These are phyloP conservation scores for Cataglyphis rosenhaueri DNA, from an alignment of 2,888 invertebrate species.

Conservation along the genomic window DNA sequence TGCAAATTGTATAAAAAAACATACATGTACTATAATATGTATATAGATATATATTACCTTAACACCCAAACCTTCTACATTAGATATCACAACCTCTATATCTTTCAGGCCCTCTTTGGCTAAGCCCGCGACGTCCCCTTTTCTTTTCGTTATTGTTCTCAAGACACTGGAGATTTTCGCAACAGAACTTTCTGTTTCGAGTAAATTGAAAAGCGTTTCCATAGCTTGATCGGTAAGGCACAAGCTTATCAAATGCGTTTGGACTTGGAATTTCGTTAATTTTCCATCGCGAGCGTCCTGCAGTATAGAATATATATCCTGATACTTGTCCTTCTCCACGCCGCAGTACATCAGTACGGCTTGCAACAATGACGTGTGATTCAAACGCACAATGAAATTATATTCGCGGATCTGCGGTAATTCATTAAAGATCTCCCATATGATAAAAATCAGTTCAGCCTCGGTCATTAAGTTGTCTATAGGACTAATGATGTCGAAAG, in stretches of 20 bases:
- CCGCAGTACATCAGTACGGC: constrained; percentile 93
- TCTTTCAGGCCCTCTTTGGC: constrained; percentile 91
- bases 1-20: constrained; percentile 3
- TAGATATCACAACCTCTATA: constrained; percentile 90
- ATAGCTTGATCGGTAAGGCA: constrained; percentile 90
- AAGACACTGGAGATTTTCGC: constrained; percentile 88
- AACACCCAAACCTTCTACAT: constrained; percentile 91
- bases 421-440: constrained; percentile 91
- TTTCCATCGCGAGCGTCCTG: constrained; percentile 88
- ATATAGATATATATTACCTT: constrained; percentile 86
- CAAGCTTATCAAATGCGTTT: constrained; percentile 89
- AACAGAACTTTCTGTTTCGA: constrained; percentile 89
- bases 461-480: constrained; percentile 91
- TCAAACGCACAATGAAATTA: constrained; percentile 90
- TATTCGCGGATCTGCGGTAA: constrained; percentile 89
- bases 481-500: constrained; percentile 96
- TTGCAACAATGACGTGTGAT: constrained; percentile 92
- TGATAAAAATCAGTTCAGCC: constrained; percentile 93
- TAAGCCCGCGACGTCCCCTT: constrained; percentile 89
- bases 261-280: constrained; percentile 90
- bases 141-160: constrained; percentile 89
- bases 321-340: constrained; percentile 90
- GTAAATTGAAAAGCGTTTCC: constrained; percentile 88
- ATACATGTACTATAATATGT: not conserved
- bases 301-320: constrained; percentile 86